Conservation (phyloP, 2,113 vertebrate species). For the Ochotona princeps region DNA sequence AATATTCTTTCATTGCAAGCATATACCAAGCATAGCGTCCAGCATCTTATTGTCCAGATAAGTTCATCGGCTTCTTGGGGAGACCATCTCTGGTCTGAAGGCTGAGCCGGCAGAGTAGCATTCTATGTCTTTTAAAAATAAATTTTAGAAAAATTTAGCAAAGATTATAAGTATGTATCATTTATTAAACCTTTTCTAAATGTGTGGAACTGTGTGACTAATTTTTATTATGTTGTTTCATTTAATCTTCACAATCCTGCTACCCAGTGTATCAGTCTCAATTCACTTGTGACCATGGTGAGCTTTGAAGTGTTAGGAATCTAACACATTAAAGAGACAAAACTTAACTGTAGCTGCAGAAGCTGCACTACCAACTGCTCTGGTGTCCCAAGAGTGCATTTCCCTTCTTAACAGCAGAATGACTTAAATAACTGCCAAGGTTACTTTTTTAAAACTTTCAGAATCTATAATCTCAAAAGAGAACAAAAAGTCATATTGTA, state of each 20-base stretch:
- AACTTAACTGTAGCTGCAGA: not conserved
- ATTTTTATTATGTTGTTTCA: not conserved
- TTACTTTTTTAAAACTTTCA: conserved; percentile 17
- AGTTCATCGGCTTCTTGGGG: too few relatives aligned
- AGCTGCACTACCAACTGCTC: not conserved
- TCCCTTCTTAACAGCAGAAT: not conserved
- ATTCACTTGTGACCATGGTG: not conserved
- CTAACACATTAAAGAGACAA: not conserved
- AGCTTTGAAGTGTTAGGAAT: not conserved
- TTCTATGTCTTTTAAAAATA: too few relatives aligned
- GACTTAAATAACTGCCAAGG: not conserved
- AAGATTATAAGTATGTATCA: not conserved
- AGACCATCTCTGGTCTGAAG: too few relatives aligned
- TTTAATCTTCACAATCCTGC: not conserved
- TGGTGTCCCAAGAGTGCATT: not conserved
- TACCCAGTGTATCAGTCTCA: not conserved
- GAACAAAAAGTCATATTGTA: conserved; percentile 47
- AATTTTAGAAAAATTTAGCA: not conserved
- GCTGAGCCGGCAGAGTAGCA: too few relatives aligned
- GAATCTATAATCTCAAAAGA: conserved; percentile 21
- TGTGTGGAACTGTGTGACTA: not conserved
- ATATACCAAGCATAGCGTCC: too few relatives aligned
- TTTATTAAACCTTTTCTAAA: not conserved
- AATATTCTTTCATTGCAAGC: too few relatives aligned
- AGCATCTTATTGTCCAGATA: too few relatives aligned